These are phyloP conservation scores for Cardiocondyla obscurior DNA, from an alignment of 1,140 invertebrate species.

Conservation along the genomic window DNA sequence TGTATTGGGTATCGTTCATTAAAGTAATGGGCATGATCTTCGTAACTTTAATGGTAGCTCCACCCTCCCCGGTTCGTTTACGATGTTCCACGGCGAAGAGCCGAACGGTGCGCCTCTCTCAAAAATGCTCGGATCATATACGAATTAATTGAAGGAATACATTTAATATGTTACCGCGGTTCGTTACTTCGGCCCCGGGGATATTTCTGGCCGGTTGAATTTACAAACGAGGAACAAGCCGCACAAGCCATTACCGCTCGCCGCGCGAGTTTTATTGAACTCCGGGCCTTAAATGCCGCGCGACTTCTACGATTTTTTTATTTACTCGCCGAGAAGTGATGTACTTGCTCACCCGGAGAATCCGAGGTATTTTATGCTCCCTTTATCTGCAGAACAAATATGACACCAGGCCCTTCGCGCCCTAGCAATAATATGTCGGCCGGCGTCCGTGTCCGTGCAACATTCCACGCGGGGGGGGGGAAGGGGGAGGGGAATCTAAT, in stretches of 20 bases:
- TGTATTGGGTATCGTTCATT: slow-evolving; percentile 52
- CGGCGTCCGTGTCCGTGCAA: slow-evolving; percentile 2
- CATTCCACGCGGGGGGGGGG: slow-evolving; percentile 20
- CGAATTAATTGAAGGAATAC: slow-evolving; percentile 50
- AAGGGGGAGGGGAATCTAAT: slow-evolving; percentile 34
- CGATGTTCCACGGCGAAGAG: slow-evolving; percentile 29
- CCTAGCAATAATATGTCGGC: not conserved
- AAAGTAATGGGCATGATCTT: slow-evolving; percentile 52
- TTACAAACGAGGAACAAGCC: not conserved
- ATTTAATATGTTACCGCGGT: slow-evolving; percentile 4
- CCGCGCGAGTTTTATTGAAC: not conserved
- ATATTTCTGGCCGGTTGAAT: not conserved
- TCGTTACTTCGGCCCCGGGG: not conserved
- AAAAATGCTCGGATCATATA: slow-evolving; percentile 29
- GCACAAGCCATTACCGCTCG: not conserved
- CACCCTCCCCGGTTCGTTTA: slow-evolving; percentile 53
- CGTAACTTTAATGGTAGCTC: slow-evolving; percentile 46
- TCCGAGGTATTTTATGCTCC: not conserved
- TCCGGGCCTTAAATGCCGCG: not conserved
- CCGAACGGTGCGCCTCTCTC: slow-evolving; percentile 13
- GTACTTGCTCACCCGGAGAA: not conserved
- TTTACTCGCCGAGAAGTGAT: not conserved
- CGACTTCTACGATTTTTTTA: slow-evolving; percentile 4
- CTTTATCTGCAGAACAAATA: not conserved
- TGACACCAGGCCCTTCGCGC: not conserved